Evolutionary conservation across 2,113 vertebrate genomes (phyloP).

Genomic region (Dipodomys stephensi): DNA sequence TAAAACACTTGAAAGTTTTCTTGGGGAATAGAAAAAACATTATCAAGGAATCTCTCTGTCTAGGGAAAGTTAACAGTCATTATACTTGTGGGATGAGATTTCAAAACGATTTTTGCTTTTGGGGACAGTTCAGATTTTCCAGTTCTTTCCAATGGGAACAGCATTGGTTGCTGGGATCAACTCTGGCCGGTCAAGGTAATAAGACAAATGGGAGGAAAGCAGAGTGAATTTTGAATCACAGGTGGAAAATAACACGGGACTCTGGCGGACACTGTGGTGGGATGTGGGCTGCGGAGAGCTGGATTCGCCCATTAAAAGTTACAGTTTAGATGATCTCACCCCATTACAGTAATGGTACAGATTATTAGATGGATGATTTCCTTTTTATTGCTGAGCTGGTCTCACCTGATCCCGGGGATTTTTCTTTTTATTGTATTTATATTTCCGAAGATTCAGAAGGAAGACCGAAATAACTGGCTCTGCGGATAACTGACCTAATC

Average conservation of each 20-base stretch:
- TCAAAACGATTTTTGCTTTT: background rate
- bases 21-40: background rate
- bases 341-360: slow-evolving; percentile 46
- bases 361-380: slow-evolving; percentile 56
- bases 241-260: slow-evolving; percentile 4
- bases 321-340: slow-evolving; percentile 57
- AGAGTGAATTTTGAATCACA: slow-evolving; percentile 1
- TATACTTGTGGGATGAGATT: background rate
- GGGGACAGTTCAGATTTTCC: background rate
- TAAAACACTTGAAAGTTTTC: background rate
- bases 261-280: background rate
- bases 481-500: slow-evolving; percentile 49
- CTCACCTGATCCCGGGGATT: background rate
- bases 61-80: accelerated
- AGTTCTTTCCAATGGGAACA: background rate
- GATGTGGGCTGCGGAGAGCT: background rate
- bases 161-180: accelerated
- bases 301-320: slow-evolving; percentile 61
- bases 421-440: slow-evolving; percentile 30
- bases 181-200: background rate
- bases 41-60: background rate
- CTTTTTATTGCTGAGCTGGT: slow-evolving; percentile 39
- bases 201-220: background rate
- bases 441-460: slow-evolving; percentile 4
- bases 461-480: slow-evolving; percentile 56